Base-by-base conservation (phyloP, 2,888 invertebrate species). In the Ectemnius continuus region DNA sequence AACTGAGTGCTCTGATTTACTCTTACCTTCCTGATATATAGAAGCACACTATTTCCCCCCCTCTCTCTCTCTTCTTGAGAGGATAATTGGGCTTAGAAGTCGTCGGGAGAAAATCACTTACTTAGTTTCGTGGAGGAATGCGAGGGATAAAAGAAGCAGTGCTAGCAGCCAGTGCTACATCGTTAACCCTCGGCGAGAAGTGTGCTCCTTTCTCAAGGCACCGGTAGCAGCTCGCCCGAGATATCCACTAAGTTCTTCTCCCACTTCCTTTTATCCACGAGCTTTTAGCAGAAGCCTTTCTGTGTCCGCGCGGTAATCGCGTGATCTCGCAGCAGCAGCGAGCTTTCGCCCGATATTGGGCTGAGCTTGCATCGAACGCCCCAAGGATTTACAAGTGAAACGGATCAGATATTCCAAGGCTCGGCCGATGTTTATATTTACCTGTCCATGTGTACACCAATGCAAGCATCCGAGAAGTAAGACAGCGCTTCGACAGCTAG, bases 251-350 rank as follows among this genome's bases (percentile, higher is more conserved):
- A 36, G 36, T 16, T 23, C 56, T 61, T 52, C 52, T 36, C 18
- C 52, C 52, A 52, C 52, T 58, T 36, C 20, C 23, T 68, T 81
- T 80, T 80, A 76, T 79, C 70, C 80, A 61, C 69, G 72, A 81
- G 85, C 86, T 86, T 86, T 87, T 85, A 86, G 83, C 83, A 85
- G 85, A 86, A 88, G 86, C 85, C 80, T 85, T 88, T 86, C 85
- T 84, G 84, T 87, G 86, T 87, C 84, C 83, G 82, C 79, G 80
- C 75, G 82, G 85, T 85, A 86, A 88, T 87, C 86, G 86, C 85
- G 84, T 87, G 87, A 87, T 88, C 85, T 81, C 78, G 83, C 84
- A 82, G 77, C 61, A 71, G 70, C 36, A 36, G 6, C 36, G 76
- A 79, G 81, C 83, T 82, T 78, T 82, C 81, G 67, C 60, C 58